A percentile compares a stretch with the other conserved stretches of the same genome.
Evolutionary conservation across 2,797 vertebrate genomes (phyloP).

Genomic region (Pipistrellus pygmaeus): DNA sequence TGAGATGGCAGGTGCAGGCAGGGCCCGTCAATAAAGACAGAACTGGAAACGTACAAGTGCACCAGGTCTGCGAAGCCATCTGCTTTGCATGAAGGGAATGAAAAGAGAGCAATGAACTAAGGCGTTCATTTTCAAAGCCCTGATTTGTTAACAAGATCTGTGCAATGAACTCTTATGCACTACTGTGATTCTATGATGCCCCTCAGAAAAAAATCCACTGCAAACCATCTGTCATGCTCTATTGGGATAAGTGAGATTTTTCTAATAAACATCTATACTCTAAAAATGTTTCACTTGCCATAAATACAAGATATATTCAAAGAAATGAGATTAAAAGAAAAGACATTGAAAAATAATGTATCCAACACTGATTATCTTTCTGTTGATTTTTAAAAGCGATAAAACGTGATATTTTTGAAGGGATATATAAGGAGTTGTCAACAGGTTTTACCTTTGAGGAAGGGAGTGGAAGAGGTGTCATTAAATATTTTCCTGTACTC

Average conservation of each 20-base stretch:
- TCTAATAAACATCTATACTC: conserved; percentile 32
- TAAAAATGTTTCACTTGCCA: conserved; percentile 24
- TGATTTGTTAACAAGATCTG: conserved; percentile 69
- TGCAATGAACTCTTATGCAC: conserved; percentile 41
- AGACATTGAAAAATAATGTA: background rate
- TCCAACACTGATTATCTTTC: background rate
- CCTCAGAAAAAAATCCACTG: conserved; percentile 32
- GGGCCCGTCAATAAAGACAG: conserved; percentile 47
- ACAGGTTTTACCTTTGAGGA: conserved; percentile 11
- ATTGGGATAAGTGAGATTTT: background rate
- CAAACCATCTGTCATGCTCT: conserved; percentile 43
- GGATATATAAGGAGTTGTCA: background rate
- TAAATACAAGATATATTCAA: conserved; percentile 34
- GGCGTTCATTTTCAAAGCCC: conserved; percentile 39
- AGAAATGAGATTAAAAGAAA: conserved; percentile 17
- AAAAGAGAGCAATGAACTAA: conserved; percentile 56
- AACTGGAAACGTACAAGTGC: background rate
- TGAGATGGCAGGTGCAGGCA: background rate
- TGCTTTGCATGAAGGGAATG: background rate
- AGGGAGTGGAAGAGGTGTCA: background rate
- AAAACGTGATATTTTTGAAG: conserved; percentile 23
- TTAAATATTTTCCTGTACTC: conserved; percentile 3
- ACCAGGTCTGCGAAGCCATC: conserved; percentile 42
- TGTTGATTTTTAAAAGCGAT: conserved; percentile 28
- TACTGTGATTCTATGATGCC: background rate